These are phyloP conservation scores for Zeuzera pyrina DNA, from an alignment of 2,888 invertebrate genomes.

Conservation along the genomic window DNA sequence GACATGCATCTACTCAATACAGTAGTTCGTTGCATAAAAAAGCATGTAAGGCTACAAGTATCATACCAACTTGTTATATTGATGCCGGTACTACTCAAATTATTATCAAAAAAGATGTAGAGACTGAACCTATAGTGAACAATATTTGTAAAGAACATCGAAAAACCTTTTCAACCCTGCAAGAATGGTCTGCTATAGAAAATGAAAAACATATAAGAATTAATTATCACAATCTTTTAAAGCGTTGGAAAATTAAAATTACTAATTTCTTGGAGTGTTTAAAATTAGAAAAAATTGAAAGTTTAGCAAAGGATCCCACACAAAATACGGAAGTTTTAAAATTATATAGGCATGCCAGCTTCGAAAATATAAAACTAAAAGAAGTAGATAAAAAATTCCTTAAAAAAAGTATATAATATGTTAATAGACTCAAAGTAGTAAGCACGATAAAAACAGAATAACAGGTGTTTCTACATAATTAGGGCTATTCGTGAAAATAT, in stretches of 20 bases:
- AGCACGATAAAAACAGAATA: no score
- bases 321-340: conserved; percentile 21
- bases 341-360: conserved; percentile 29
- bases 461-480: no score
- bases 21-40: conserved; percentile 13
- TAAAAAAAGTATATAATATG: no score
- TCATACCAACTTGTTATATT: conserved; percentile 12
- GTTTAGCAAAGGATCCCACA: conserved; percentile 24
- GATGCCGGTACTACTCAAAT: conserved; percentile 21
- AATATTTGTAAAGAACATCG: conserved; percentile 35
- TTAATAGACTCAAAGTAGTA: no score
- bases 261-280: conserved; percentile 23
- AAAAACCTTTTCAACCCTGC: conserved; percentile 24
- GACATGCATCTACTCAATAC: conserved; percentile 29
- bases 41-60: conserved; percentile 29
- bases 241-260: conserved; percentile 25
- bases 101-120: conserved; percentile 22
- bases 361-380: conserved; percentile 13
- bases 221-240: conserved; percentile 11
- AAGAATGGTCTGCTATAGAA: conserved; percentile 21
- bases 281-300: conserved; percentile 39
- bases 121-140: conserved; percentile 21
- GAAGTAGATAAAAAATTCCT: background rate
- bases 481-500: no score
- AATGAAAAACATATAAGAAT: conserved; percentile 8